Percentiles rank a stretch among this genome's conserved stretches.
Evolutionary conservation across 2,888 invertebrate genomes (phyloP).

Genomic region (Yponomeuta sedellus): DNA sequence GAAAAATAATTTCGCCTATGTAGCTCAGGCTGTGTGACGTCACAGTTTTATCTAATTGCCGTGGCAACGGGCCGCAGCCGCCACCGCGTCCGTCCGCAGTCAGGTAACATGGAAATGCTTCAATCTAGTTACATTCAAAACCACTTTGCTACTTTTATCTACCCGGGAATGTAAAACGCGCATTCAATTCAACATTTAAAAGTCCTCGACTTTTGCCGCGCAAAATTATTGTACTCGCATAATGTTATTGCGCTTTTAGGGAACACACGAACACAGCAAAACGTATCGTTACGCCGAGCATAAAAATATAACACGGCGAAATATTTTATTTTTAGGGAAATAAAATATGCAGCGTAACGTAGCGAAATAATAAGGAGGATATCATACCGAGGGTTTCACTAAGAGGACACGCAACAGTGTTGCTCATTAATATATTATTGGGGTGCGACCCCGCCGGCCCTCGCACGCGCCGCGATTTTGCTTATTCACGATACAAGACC

Average conservation of each 20-base stretch:
- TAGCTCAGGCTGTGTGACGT: slow-evolving; percentile 36
- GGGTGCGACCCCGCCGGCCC: slow-evolving; percentile 30
- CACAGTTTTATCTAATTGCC: slow-evolving; percentile 66
- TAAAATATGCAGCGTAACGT: slow-evolving; percentile 27
- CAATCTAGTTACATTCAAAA: slow-evolving; percentile 57
- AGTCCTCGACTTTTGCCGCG: neutral
- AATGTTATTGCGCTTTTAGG: neutral
- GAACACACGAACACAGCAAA: neutral
- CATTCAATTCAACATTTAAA: slow-evolving; percentile 23
- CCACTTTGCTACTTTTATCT: slow-evolving; percentile 46
- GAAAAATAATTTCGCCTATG: neutral
- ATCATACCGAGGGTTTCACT: slow-evolving; percentile 38
- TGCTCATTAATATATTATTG: slow-evolving; percentile 57
- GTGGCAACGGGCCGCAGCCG: slow-evolving; percentile 22
- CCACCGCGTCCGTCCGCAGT: neutral
- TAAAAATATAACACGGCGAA: neutral
- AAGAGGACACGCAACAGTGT: slow-evolving; percentile 30
- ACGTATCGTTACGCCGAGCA: neutral
- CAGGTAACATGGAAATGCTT: slow-evolving; percentile 18
- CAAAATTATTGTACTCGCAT: neutral
- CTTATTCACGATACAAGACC: slow-evolving; percentile 59
- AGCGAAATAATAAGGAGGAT: slow-evolving; percentile 35
- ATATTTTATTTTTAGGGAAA: slow-evolving; percentile 15
- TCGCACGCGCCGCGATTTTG: slow-evolving; percentile 34
- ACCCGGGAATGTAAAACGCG: slow-evolving; percentile 31